Base-by-base conservation (phyloP, 2,888 invertebrate species). In the Xanthia togata region DNA sequence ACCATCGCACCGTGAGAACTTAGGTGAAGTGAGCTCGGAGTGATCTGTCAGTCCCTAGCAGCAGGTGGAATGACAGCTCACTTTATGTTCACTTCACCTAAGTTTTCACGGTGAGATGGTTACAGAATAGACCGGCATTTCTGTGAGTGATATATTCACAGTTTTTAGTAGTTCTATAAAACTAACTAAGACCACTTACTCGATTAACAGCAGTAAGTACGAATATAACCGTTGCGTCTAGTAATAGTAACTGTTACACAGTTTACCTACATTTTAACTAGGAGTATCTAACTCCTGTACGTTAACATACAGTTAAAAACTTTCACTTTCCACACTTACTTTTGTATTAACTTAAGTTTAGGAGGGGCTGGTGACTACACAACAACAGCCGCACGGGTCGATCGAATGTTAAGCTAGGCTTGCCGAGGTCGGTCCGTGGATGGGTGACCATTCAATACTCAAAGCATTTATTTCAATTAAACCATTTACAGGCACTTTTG, bases 251-350 rank as follows among this genome's bases (percentile, higher is more conserved):
- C 77, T 62, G 79, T 77, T n/a, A 5, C 6, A 77, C 38, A 26
- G 23, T 50, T 74, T 63, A 31, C 72, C 79, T 41, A 78, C 78
- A 78, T 72, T 57, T 53, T 71, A 78, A 79, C 80, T 79, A 63
- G 55, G 35, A 72, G 53, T 31, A 14, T 44, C 26, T 17, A 41
- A 63, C 71, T 79, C 79, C 76, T 76, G 79, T 38, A 14, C 41
- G 11, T 50, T 41, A n/a, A n/a, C 38, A 12, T 20, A 76, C 67
- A 17, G 76, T 77, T 79, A 79, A 78, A 26, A 12, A 63, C 79
- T 78, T 78, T 78, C 79, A 47, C 79, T 78, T 77, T 60, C 4
- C 4, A 1, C 74, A 47, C 47, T 35, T 14, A 50, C 65, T 67
- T 67, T 47, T 67, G n/a, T n/a, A 35, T 67, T n/a, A 35, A 67